These are phyloP conservation scores for Drosophila leonis DNA, from an alignment of 2,888 invertebrate genomes.

Conservation along the genomic window DNA sequence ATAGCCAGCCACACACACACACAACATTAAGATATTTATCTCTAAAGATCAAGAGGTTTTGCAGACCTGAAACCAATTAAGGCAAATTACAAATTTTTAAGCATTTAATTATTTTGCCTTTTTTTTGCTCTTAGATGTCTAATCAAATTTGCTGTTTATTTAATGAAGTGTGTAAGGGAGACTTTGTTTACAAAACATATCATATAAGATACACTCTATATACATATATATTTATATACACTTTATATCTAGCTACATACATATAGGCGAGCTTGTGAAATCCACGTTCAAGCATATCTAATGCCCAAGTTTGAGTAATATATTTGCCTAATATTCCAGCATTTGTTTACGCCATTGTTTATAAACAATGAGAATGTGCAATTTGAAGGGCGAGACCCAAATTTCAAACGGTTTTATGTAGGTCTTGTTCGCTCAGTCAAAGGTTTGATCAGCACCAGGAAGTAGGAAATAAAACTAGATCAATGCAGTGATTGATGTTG, in stretches of 20 bases:
- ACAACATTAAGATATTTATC: not conserved
- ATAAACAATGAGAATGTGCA: conserved; percentile 38
- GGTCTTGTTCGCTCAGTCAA: not conserved
- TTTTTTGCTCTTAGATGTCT: not conserved
- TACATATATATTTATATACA: not conserved
- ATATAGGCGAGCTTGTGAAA: conserved; percentile 14
- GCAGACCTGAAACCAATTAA: not conserved
- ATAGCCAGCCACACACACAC: not conserved
- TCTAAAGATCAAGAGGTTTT: not conserved
- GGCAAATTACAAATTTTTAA: not conserved
- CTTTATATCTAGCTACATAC: not conserved
- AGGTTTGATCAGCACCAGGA: conserved; percentile 1
- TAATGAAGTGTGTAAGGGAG: conserved; percentile 1
- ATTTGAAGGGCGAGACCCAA: conserved; percentile 46
- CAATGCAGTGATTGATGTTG: not conserved
- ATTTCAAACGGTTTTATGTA: conserved; percentile 20
- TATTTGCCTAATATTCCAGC: conserved; percentile 29
- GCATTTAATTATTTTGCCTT: not conserved
- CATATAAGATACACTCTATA: conserved; percentile 12
- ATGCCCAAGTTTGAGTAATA: conserved; percentile 17
- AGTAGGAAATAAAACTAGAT: not conserved
- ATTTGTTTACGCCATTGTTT: conserved; percentile 43
- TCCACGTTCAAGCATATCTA: conserved; percentile 5
- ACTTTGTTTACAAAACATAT: conserved; percentile 41
- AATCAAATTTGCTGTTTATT: conserved; percentile 11